These are phyloP conservation scores for Folsomia candida DNA, from an alignment of 2,888 invertebrate genomes.

Conservation along the genomic window DNA sequence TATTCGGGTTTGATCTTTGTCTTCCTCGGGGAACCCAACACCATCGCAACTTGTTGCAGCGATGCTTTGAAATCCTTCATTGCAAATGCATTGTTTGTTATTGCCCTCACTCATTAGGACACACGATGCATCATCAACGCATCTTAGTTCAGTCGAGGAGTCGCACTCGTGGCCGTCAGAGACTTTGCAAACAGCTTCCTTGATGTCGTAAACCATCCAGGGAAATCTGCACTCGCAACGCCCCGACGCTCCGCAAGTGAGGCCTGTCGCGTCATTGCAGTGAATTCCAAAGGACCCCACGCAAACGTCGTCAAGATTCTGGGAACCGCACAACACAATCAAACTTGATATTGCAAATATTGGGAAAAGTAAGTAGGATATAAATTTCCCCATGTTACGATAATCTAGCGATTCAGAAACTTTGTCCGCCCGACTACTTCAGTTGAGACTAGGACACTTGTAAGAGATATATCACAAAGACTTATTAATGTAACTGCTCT, in stretches of 20 bases:
- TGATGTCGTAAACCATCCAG: slow-evolving; percentile 29
- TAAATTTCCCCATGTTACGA: too few species aligned
- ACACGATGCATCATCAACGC: slow-evolving; percentile 33
- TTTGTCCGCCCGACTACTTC: too few species aligned
- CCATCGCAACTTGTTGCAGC: slow-evolving; percentile 11
- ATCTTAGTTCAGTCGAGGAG: slow-evolving; percentile 18
- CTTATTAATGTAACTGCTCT: too few species aligned
- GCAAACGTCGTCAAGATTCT: slow-evolving; percentile 7
- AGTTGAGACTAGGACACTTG: too few species aligned
- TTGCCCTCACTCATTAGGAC: slow-evolving; percentile 9
- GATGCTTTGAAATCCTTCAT: slow-evolving; percentile 23
- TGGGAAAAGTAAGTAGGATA: too few species aligned
- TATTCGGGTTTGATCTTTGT: not conserved
- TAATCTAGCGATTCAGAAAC: too few species aligned
- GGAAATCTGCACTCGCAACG: slow-evolving; percentile 34
- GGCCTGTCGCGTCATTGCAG: not conserved
- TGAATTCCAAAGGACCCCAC: not conserved
- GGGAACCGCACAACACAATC: not conserved
- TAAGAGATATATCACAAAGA: too few species aligned
- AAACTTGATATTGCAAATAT: too few species aligned
- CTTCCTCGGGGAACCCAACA: not conserved
- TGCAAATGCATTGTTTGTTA: slow-evolving; percentile 30
- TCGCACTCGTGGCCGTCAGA: slow-evolving; percentile 35
- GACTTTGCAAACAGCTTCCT: slow-evolving; percentile 27
- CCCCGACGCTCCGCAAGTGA: slow-evolving; percentile 23